Conservation (phyloP, 2,113 vertebrate species). For the Stegostoma tigrinum region DNA sequence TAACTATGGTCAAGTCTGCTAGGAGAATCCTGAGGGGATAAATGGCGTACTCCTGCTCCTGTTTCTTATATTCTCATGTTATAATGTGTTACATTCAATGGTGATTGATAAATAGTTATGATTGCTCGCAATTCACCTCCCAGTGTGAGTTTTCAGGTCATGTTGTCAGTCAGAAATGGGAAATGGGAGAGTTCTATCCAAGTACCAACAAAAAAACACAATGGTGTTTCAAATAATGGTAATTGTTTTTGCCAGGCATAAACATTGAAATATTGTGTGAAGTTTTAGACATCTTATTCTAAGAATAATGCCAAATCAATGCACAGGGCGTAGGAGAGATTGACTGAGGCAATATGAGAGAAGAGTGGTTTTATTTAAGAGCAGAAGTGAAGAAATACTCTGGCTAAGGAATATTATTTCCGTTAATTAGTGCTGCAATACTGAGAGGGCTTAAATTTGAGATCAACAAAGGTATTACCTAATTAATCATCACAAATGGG, state of each 20-base stretch:
- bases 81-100: not conserved
- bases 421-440: not conserved
- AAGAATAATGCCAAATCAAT: not conserved
- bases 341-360: not conserved
- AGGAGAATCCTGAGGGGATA: too few relatives aligned
- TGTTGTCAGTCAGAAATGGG: not conserved
- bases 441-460: not conserved
- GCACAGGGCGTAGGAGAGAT: not conserved
- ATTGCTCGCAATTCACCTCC: not conserved
- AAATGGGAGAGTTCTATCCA: not conserved
- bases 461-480: too few relatives aligned
- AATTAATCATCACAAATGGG: not conserved
- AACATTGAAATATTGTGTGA: not conserved
- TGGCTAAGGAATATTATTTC: not conserved
- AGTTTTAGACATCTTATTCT: not conserved
- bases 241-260: not conserved
- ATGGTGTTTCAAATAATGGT: not conserved
- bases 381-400: not conserved
- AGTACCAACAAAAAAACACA: not conserved
- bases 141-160: not conserved
- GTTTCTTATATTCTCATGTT: too few relatives aligned
- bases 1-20: too few relatives aligned
- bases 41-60: too few relatives aligned
- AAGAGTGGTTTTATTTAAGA: not conserved
- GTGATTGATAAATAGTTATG: not conserved